A percentile compares a stretch with the other conserved stretches of the same genome.
Conservation (phyloP, 1,140 invertebrate species). For the Pseudomyrmex flavicornis region DNA sequence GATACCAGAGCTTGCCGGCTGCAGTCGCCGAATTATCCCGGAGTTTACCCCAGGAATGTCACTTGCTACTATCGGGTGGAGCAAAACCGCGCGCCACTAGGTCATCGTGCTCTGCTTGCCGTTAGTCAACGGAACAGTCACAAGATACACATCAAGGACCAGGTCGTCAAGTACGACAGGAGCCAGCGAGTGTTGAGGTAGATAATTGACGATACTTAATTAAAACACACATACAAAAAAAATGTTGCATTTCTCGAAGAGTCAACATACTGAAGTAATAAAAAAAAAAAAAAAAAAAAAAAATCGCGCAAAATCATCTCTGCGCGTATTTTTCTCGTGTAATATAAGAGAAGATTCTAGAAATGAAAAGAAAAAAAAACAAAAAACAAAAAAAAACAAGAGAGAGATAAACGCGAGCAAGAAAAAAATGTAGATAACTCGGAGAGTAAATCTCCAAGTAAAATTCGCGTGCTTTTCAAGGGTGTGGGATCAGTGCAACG, state of each 20-base stretch:
- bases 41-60: slow-evolving; percentile 93
- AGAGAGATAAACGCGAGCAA: background rate
- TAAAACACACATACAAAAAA: background rate
- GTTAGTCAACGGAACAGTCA: slow-evolving; percentile 91
- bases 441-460: slow-evolving; percentile 4
- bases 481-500: slow-evolving; percentile 93
- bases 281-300: background rate
- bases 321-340: background rate
- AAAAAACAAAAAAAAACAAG: background rate
- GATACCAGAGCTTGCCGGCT: slow-evolving; percentile 88
- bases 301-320: background rate
- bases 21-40: slow-evolving; percentile 94
- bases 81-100: slow-evolving; percentile 89
- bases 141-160: slow-evolving; percentile 92
- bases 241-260: background rate
- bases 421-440: background rate
- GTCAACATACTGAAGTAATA: too few relatives aligned
- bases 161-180: slow-evolving; percentile 91
- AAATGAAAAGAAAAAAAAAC: too few relatives aligned
- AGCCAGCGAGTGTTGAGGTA: slow-evolving; percentile 91
- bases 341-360: background rate
- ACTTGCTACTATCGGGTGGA: slow-evolving; percentile 92
- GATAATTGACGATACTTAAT: background rate
- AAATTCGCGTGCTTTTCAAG: slow-evolving; percentile 82
- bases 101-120: slow-evolving; percentile 90